These are phyloP conservation scores for Formica selysi DNA, from an alignment of 1,140 invertebrate species.

Conservation along the genomic window DNA sequence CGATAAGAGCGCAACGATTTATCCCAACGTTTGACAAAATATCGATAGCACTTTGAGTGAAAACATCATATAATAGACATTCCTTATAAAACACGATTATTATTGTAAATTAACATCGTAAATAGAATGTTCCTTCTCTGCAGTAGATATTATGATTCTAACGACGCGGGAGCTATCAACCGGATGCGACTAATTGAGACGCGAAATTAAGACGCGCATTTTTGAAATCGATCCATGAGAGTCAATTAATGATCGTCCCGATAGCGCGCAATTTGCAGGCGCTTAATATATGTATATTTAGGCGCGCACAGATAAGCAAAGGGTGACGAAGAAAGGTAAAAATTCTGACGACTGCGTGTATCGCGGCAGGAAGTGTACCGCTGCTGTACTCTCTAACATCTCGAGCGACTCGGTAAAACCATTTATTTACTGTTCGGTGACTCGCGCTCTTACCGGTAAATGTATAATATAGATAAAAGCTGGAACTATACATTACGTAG, in stretches of 20 bases:
- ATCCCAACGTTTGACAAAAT: slow-evolving; percentile 40
- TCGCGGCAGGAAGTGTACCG: slow-evolving; percentile 43
- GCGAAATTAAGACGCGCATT: slow-evolving; percentile 45
- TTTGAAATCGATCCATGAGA: background rate
- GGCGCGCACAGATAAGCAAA: background rate
- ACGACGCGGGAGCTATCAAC: background rate
- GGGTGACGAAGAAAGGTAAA: slow-evolving; percentile 40
- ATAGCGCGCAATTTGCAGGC: slow-evolving; percentile 36
- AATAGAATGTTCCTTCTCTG: background rate
- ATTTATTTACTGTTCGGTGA: slow-evolving; percentile 39
- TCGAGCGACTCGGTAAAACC: slow-evolving; percentile 47
- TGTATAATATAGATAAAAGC: slow-evolving; percentile 43
- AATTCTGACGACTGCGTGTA: slow-evolving; percentile 2
- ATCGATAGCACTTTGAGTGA: slow-evolving; percentile 51
- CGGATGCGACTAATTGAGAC: slow-evolving; percentile 21
- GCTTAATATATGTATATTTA: background rate
- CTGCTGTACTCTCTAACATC: slow-evolving; percentile 10
- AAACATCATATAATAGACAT: slow-evolving; percentile 13
- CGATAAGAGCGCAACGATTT: slow-evolving; percentile 58
- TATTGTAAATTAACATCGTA: slow-evolving; percentile 16
- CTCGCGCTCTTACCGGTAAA: slow-evolving; percentile 28
- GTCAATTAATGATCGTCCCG: slow-evolving; percentile 32
- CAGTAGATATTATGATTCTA: background rate
- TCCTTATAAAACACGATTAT: background rate
- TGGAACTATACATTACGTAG: slow-evolving; percentile 31